Evolutionary conservation across 2,888 invertebrate genomes (phyloP), one percentile per base, ranked within the genome.

Genomic region (Perithous albicinctus): DNA sequence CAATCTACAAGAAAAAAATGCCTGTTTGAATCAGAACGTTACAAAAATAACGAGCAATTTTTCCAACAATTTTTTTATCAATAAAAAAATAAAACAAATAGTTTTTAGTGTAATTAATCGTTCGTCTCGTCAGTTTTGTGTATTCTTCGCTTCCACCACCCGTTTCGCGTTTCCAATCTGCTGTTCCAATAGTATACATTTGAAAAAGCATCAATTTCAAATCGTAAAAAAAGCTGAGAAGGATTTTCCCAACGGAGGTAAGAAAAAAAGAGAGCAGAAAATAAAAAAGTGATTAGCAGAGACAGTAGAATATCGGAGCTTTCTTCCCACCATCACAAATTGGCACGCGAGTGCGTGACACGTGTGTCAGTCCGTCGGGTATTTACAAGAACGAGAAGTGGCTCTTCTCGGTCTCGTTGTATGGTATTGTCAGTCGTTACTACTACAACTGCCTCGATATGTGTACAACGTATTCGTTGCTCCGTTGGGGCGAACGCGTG

Each of bases 301-400:
- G 2, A n/a, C 26, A 15, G 35, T 29, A 26, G 66, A 32, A 15
- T 18, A 18, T 20, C 29, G 46, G 29, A 29, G 23, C 8, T 54
- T 18, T 67, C 18, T 66, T 66, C 23, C 35, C 48, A 48, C 18
- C 32, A 66, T 78, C 63, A 80, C 72, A 82, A 85, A 85, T 84
- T 82, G 82, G 80, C 80, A 83, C 78, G 79, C 79, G 67, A 82
- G 74, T 80, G 80, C 82, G 82, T 56, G 81, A 83, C 77, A 84
- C 84, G 77, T 64, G 77, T 64, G 82, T 81, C 78, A 72, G 78
- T 82, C 78, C 54, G 46, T 56, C 70, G 61, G 41, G 82, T 80
- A 83, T 86, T 82, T 75, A 78, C 82, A 78, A 83, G 80, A 63
- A 70, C 64, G 70, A 70, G 80, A 84, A 85, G 76, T 83, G 81